Evolutionary conservation across 2,113 vertebrate genomes (phyloP).

Genomic region (Percina caprodes): DNA sequence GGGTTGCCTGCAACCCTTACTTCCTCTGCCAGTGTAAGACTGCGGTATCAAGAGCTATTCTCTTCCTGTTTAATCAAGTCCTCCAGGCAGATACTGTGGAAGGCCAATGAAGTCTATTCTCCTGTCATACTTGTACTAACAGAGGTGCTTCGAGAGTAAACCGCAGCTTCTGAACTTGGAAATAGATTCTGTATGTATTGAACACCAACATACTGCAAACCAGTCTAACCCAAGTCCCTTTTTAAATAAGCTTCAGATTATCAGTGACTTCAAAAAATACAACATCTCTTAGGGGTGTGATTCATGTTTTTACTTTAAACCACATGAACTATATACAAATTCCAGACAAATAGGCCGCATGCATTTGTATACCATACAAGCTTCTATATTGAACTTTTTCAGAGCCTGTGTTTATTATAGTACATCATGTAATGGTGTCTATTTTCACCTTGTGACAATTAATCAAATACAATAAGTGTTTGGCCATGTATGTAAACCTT

Average conservation of each 20-base stretch:
- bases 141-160: conserved; percentile 53
- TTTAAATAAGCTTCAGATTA: conserved; percentile 66
- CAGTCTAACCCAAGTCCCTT: conserved; percentile 45
- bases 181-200: conserved; percentile 42
- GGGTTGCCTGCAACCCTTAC: conserved; percentile 69
- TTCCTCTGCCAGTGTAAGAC: conserved; percentile 72
- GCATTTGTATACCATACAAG: conserved; percentile 17
- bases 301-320: conserved; percentile 70
- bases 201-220: conserved; percentile 50
- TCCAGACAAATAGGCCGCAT: conserved; percentile 60
- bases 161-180: conserved; percentile 44
- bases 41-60: conserved; percentile 72
- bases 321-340: conserved; percentile 65
- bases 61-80: conserved; percentile 79
- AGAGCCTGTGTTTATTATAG: conserved; percentile 6
- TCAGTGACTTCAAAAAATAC: conserved; percentile 60
- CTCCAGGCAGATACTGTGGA: conserved; percentile 73
- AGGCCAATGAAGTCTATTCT: conserved; percentile 61
- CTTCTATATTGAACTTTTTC: conserved; percentile 25
- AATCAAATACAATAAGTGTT: background rate
- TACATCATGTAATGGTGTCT: conserved; percentile 1
- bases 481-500: background rate
- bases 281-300: conserved; percentile 64
- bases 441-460: conserved; percentile 20
- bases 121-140: conserved; percentile 55